phyloP scores from a whole-genome alignment of 2,113 vertebrate species.

The Paradoxurus hermaphroditus region DNA sequence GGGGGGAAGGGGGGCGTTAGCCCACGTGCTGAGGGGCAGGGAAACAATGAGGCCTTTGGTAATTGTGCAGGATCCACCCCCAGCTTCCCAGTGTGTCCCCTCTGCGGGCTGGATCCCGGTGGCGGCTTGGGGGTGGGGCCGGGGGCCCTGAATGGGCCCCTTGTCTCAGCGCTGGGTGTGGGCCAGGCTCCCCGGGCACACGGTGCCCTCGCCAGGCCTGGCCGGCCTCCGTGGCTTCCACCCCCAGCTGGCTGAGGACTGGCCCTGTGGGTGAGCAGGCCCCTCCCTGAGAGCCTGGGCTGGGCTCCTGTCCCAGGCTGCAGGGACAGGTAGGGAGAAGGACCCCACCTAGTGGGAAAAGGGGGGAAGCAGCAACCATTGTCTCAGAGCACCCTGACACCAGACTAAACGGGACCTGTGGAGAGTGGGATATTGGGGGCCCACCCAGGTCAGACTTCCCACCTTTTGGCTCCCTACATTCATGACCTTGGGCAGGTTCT shows the following conservation, averaged over 20 bases:
- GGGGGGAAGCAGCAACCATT: neutral
- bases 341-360: conserved; percentile 50
- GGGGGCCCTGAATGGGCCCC: conserved; percentile 71
- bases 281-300: neutral
- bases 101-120: conserved; percentile 67
- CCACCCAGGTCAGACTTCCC: neutral
- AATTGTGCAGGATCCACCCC: conserved; percentile 61
- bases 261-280: conserved; percentile 25
- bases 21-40: conserved; percentile 62
- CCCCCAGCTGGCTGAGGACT: conserved; percentile 40
- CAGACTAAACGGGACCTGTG: fast-evolving
- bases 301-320: neutral
- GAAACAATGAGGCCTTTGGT: conserved; percentile 75
- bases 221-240: conserved; percentile 47
- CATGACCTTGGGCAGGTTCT: neutral
- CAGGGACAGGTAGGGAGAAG: neutral
- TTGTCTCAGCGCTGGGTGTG: conserved; percentile 71
- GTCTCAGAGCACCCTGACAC: neutral
- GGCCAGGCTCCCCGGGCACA: conserved; percentile 70
- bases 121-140: conserved; percentile 53
- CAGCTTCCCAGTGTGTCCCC: conserved; percentile 71
- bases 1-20: neutral
- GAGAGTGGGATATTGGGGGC: neutral
- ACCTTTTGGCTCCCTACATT: neutral
- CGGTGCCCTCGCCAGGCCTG: conserved; percentile 65